Percentiles rank a stretch among this genome's conserved stretches.
Evolutionary conservation across 2,797 vertebrate genomes (phyloP).

Genomic region (Coregonus ussuriensis): DNA sequence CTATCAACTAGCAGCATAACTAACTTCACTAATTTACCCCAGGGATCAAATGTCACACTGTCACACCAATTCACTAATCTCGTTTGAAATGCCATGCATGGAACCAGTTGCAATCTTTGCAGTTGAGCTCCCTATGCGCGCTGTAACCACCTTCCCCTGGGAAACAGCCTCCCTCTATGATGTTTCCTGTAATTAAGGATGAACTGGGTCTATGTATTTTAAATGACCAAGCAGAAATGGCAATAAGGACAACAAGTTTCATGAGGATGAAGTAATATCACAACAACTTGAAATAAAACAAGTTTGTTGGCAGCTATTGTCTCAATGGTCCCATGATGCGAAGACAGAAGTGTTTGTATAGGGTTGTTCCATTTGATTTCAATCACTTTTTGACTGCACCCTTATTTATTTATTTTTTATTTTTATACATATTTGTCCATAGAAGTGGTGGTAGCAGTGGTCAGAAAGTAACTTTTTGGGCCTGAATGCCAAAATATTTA

Average conservation of each 20-base stretch:
- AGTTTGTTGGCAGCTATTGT: slow-evolving; percentile 10
- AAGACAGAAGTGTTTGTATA: slow-evolving; percentile 28
- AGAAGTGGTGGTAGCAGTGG: no score
- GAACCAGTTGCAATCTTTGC: slow-evolving; percentile 30
- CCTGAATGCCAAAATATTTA: no score
- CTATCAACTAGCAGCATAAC: slow-evolving; percentile 47
- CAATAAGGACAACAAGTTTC: not conserved
- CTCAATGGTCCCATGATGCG: slow-evolving; percentile 35
- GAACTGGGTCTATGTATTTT: not conserved
- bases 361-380: no score
- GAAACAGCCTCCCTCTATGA: not conserved
- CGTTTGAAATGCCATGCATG: slow-evolving; percentile 52
- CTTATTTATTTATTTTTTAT: no score
- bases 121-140: slow-evolving; percentile 6
- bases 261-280: no score
- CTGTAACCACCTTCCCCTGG: not conserved
- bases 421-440: no score
- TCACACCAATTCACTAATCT: slow-evolving; percentile 64
- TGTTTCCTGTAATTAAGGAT: not conserved
- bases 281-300: not conserved
- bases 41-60: slow-evolving; percentile 69
- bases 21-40: slow-evolving; percentile 51
- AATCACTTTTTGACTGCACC: no score
- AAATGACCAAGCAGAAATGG: not conserved
- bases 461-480: no score